Evolutionary conservation across 2,797 vertebrate species (phyloP).

Genomic region (Salmo trutta): DNA sequence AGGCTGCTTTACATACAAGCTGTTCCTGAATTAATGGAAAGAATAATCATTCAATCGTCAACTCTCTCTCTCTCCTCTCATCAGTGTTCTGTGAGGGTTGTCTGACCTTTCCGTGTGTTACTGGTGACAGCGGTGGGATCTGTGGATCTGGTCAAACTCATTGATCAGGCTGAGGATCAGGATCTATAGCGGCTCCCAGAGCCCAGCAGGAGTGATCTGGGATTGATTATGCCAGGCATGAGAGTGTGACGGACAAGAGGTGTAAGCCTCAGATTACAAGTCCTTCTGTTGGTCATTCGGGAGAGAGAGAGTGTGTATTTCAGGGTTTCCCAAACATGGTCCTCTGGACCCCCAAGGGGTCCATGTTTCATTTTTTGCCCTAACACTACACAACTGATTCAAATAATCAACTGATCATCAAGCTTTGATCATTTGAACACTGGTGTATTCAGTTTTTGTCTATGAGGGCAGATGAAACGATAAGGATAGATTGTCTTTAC

Average conservation of each 20-base stretch:
- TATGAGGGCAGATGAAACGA: background rate
- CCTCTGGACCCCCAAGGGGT: no score
- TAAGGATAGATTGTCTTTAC: background rate
- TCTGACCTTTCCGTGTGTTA: background rate
- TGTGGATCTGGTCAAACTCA: background rate
- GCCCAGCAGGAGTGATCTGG: background rate
- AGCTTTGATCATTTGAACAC: no score
- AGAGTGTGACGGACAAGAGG: background rate
- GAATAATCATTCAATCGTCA: background rate
- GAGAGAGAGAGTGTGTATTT: background rate
- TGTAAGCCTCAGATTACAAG: background rate
- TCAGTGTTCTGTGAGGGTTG: background rate
- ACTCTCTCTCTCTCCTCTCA: background rate
- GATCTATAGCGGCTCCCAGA: no score
- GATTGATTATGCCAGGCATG: background rate
- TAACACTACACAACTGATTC: no score
- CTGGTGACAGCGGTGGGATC: background rate
- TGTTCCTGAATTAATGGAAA: background rate
- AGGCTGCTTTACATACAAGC: background rate
- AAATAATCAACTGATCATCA: no score
- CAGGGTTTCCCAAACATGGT: no score
- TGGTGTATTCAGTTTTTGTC: background rate
- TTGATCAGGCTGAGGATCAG: slow-evolving; percentile 11
- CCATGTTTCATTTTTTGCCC: no score
- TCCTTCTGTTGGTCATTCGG: background rate